phyloP scores from a whole-genome alignment of 2,113 vertebrate species.

The Aegypius monachus region DNA sequence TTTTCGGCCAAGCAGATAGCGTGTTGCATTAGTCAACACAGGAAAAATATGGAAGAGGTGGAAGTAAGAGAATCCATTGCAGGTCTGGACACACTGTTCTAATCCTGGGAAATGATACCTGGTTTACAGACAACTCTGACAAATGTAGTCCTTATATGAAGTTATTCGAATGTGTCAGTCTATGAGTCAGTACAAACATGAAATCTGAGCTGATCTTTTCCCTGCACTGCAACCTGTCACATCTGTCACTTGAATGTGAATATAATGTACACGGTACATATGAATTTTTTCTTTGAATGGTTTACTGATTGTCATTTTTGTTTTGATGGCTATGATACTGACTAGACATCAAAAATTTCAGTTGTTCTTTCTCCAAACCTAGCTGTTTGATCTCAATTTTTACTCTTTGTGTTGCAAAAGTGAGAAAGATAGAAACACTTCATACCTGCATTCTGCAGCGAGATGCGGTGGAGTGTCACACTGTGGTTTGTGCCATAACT shows the following conservation, averaged over 20 bases:
- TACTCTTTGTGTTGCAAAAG: background rate
- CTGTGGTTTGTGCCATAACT: background rate
- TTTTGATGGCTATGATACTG: background rate
- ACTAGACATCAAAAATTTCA: background rate
- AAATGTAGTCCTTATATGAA: background rate
- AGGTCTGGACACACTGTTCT: background rate
- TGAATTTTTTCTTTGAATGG: background rate
- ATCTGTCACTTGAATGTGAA: background rate
- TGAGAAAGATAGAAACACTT: background rate
- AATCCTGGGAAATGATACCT: background rate
- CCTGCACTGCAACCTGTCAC: background rate
- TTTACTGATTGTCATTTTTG: background rate
- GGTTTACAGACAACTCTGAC: background rate
- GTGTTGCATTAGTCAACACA: background rate
- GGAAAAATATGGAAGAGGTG: background rate
- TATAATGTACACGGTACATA: background rate
- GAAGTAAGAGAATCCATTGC: background rate
- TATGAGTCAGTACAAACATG: background rate
- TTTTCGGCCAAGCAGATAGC: background rate
- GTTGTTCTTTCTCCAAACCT: background rate
- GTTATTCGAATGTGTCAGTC: background rate
- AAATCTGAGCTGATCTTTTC: background rate
- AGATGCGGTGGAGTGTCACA: rapidly evolving
- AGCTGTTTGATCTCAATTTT: background rate
- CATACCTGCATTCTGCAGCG: background rate